Percentiles rank a stretch among this genome's conserved stretches.
Evolutionary conservation across 2,888 invertebrate species (phyloP).

Genomic region (Acleris emargana): DNA sequence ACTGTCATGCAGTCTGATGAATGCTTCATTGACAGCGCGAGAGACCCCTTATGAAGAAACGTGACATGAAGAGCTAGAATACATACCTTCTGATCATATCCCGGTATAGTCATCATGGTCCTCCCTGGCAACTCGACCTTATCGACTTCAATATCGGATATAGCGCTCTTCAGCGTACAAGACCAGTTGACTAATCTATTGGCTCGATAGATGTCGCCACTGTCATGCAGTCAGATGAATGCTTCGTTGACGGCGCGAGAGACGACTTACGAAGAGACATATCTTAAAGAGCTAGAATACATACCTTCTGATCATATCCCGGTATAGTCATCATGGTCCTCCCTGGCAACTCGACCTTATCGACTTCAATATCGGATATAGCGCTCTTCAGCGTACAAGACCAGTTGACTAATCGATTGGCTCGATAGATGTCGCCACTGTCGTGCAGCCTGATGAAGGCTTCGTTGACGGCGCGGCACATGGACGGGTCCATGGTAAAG

Average conservation of each 20-base stretch:
- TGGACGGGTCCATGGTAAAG: conserved; percentile 98
- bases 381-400: conserved; percentile 98
- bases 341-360: conserved; percentile 95
- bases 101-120: conserved; percentile 94
- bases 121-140: conserved; percentile 94
- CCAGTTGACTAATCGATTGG: conserved; percentile 98
- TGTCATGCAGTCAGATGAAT: conserved; percentile 94
- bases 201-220: conserved; percentile 95
- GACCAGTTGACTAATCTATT: conserved; percentile 99
- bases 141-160: conserved; percentile 99
- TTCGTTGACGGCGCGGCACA: conserved; percentile 94
- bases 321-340: conserved; percentile 94
- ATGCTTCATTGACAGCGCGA: conserved; percentile 96
- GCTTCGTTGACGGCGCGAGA: conserved; percentile 94
- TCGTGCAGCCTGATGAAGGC: conserved; percentile 97
- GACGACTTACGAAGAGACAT: too few relatives aligned
- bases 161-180: conserved; percentile 97
- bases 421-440: conserved; percentile 94
- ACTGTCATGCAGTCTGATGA: conserved; percentile 93
- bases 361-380: conserved; percentile 99
- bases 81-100: conserved; percentile 89
- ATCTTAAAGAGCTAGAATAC: background rate
- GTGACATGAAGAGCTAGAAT: too few relatives aligned
- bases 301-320: conserved; percentile 91
- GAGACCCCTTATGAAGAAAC: too few relatives aligned